Conservation (phyloP, 1,140 invertebrate genomes). For the Zeugodacus cucurbitae region DNA sequence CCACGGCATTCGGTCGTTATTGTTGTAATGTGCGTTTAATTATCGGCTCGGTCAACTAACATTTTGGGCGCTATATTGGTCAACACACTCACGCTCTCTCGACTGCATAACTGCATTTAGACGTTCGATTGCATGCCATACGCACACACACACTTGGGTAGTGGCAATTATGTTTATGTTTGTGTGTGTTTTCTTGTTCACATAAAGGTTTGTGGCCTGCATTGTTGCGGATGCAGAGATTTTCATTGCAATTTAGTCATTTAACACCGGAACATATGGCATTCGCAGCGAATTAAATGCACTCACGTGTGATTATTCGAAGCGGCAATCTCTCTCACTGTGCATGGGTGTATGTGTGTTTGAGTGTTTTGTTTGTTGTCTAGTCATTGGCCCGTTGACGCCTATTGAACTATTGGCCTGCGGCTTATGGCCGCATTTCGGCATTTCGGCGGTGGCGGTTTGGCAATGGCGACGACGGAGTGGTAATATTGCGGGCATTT, state of each 20-base stretch:
- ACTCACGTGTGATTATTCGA: neutral
- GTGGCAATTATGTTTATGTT: neutral
- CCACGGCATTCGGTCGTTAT: neutral
- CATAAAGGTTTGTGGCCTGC: constrained; percentile 2
- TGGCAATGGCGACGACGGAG: neutral
- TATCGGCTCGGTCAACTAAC: neutral
- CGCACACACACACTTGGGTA: neutral
- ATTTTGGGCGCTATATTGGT: neutral
- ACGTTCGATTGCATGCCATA: neutral
- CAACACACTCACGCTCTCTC: neutral
- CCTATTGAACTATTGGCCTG: constrained; percentile 16
- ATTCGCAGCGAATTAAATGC: constrained; percentile 8
- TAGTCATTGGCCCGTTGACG: neutral
- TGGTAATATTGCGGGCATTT: neutral
- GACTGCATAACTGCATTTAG: too few relatives aligned
- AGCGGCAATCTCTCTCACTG: neutral
- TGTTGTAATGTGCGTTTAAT: constrained; percentile 18
- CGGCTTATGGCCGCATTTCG: neutral
- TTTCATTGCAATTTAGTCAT: constrained; percentile 29
- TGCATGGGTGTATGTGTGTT: neutral
- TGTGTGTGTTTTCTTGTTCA: neutral
- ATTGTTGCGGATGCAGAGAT: constrained; percentile 11
- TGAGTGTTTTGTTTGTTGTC: neutral
- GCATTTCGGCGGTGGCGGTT: neutral
- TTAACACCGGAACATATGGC: constrained; percentile 1